A percentile compares a stretch with the other conserved stretches of the same genome.
Evolutionary conservation across 2,888 invertebrate genomes (phyloP).

Genomic region (Heteropelma amictum): DNA sequence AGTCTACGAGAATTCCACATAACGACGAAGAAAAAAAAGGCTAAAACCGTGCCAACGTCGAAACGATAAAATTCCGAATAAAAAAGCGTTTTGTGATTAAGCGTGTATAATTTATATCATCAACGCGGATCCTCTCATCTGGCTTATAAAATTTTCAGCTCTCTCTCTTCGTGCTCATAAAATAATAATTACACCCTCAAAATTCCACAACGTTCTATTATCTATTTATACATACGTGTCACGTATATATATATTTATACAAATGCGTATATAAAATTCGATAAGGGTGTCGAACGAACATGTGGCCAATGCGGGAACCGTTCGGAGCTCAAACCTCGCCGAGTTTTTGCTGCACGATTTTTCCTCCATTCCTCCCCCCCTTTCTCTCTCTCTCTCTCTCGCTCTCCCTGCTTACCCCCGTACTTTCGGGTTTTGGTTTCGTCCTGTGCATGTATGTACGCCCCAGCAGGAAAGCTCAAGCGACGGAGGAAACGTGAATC

Average conservation of each 20-base stretch:
- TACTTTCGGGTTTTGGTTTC: neutral
- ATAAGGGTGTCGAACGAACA: constrained; percentile 68
- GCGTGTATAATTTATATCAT: constrained; percentile 14
- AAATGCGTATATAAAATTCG: constrained; percentile 3
- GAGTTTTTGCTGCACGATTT: constrained; percentile 8
- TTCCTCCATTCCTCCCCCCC: constrained; percentile 1
- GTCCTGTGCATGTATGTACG: neutral
- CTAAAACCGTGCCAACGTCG: no score
- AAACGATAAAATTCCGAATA: no score
- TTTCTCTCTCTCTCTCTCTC: constrained; percentile 9
- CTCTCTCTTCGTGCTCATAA: constrained; percentile 66
- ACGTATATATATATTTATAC: neutral
- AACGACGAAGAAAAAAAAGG: no score
- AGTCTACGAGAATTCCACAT: no score
- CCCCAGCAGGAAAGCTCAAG: constrained; percentile 33
- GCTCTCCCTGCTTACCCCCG: constrained; percentile 1
- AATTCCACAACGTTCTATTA: constrained; percentile 59
- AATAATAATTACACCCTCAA: constrained; percentile 71
- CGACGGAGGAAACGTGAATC: constrained; percentile 71
- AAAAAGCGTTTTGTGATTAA: neutral
- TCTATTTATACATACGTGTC: constrained; percentile 20
- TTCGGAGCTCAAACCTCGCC: constrained; percentile 27
- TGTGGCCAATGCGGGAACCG: constrained; percentile 67
- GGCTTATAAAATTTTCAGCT: constrained; percentile 63
- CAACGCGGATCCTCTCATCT: constrained; percentile 32